Evolutionary conservation across 1,140 invertebrate species (phyloP).

Genomic region (Drosophila sp.): DNA sequence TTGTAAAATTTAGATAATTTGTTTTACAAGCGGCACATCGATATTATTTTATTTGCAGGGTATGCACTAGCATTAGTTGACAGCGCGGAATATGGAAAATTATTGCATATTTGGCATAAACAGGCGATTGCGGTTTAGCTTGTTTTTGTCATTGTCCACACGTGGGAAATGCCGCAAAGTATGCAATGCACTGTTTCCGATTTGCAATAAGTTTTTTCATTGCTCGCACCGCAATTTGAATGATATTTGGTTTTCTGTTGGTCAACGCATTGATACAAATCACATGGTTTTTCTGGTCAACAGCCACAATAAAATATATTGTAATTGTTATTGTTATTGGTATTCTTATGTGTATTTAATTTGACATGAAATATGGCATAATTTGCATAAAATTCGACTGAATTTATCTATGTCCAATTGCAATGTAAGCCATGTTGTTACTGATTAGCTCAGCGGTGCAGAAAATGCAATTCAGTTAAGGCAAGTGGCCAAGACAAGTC

Average conservation of each 20-base stretch:
- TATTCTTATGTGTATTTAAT: constrained; percentile 32
- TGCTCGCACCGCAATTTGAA: constrained; percentile 71
- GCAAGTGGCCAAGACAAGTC: constrained; percentile 25
- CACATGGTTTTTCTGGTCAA: constrained; percentile 3
- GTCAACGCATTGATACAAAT: constrained; percentile 18
- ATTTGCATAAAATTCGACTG: neutral
- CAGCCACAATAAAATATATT: neutral
- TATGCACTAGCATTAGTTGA: constrained; percentile 2
- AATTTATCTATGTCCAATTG: constrained; percentile 33
- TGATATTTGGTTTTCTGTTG: constrained; percentile 70
- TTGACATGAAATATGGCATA: constrained; percentile 12
- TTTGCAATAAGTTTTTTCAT: constrained; percentile 52
- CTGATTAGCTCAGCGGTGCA: constrained; percentile 66
- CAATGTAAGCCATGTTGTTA: constrained; percentile 40
- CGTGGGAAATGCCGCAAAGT: constrained; percentile 40
- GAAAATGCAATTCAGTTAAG: constrained; percentile 50
- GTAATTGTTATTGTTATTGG: constrained; percentile 33
- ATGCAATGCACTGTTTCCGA: constrained; percentile 25
- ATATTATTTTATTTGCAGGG: neutral
- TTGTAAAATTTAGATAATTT: neutral
- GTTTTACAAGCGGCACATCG: neutral
- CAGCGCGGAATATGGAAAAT: constrained; percentile 47
- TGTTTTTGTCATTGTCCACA: constrained; percentile 53
- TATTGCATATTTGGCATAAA: constrained; percentile 74
- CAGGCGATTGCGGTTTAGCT: constrained; percentile 61